A percentile compares a stretch with the other conserved stretches of the same genome.
Evolutionary conservation across 2,888 invertebrate genomes (phyloP).

Genomic region (Platycnemis pennipes): DNA sequence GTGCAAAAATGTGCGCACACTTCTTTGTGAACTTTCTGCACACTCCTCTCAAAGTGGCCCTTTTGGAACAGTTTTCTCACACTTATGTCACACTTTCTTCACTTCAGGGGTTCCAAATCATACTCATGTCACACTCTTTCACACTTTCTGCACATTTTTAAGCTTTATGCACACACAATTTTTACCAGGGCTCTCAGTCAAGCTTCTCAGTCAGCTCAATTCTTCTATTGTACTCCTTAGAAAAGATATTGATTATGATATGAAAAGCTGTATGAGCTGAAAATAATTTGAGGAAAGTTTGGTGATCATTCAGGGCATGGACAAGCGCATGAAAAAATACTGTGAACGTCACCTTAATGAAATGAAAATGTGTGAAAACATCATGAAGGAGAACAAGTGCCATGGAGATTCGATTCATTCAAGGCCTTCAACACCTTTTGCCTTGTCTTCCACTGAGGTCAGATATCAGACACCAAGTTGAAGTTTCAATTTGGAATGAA

Average conservation of each 20-base stretch:
- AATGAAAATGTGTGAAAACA: background rate
- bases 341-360: background rate
- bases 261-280: background rate
- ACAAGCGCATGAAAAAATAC: too few relatives aligned
- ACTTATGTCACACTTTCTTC: too few relatives aligned
- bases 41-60: too few relatives aligned
- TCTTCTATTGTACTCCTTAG: background rate
- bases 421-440: background rate
- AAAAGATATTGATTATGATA: background rate
- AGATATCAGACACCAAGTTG: background rate
- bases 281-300: background rate
- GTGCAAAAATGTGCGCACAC: too few relatives aligned
- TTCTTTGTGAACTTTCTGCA: too few relatives aligned
- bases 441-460: slow-evolving; percentile 13
- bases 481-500: too few relatives aligned
- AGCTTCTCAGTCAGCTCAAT: background rate
- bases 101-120: too few relatives aligned
- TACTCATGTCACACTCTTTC: too few relatives aligned
- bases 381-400: background rate
- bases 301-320: background rate
- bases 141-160: too few relatives aligned
- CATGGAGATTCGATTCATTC: background rate
- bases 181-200: too few relatives aligned
- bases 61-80: too few relatives aligned
- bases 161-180: too few relatives aligned